phyloP scores from a whole-genome alignment of 2,113 vertebrate species.

The Cyanoderma ruficeps region DNA sequence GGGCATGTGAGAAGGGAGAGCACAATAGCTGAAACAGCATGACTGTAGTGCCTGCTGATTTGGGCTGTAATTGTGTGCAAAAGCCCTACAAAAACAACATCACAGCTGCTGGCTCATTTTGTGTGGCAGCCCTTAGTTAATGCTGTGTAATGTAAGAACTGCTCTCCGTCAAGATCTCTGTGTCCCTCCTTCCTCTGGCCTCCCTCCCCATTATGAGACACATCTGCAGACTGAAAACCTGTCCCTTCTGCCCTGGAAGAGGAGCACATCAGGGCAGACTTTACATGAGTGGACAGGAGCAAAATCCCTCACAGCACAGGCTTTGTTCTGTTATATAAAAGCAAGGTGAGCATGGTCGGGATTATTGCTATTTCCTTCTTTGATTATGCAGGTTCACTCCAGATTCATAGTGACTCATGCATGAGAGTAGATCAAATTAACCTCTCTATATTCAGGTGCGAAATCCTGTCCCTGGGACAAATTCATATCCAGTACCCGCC shows the following conservation, averaged over 20 bases:
- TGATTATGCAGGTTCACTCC: background rate
- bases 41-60: background rate
- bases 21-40: background rate
- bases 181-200: background rate
- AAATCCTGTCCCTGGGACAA: background rate
- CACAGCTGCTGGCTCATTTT: background rate
- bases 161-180: background rate
- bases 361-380: background rate
- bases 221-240: background rate
- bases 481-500: background rate
- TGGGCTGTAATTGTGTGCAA: background rate
- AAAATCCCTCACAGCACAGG: background rate
- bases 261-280: background rate
- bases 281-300: background rate
- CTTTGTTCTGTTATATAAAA: background rate
- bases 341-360: background rate
- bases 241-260: fast-evolving
- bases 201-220: background rate
- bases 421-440: background rate
- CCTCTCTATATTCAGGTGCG: background rate
- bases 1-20: background rate
- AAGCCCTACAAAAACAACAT: background rate
- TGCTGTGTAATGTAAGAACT: conserved; percentile 4
- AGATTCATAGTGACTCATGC: background rate
- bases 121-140: background rate